Evolutionary conservation across 2,113 vertebrate species (phyloP).

Genomic region (Calyptommatus sinebrachiatus): DNA sequence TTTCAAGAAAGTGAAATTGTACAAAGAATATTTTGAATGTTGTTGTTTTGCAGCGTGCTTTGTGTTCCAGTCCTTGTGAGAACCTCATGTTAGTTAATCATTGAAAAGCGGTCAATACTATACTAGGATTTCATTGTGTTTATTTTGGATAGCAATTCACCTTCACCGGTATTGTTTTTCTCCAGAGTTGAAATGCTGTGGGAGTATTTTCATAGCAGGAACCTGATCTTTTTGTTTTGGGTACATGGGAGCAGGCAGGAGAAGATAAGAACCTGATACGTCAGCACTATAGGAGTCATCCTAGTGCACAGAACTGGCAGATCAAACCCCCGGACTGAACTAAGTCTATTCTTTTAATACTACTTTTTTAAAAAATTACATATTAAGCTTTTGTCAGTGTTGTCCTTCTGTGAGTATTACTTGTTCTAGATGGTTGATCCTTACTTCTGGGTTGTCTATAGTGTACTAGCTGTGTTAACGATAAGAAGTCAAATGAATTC

Average conservation of each 20-base stretch:
- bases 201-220: not conserved
- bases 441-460: not conserved
- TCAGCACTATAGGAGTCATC: not conserved
- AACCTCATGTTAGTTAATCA: slow-evolving; percentile 8
- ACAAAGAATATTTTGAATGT: not conserved
- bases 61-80: slow-evolving; percentile 13
- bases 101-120: slow-evolving; percentile 8
- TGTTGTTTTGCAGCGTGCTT: not conserved
- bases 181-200: not conserved
- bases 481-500: not conserved
- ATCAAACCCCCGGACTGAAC: not conserved
- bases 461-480: too few species aligned
- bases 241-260: not conserved
- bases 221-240: not conserved
- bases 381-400: too few species aligned
- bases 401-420: too few species aligned
- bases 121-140: not conserved
- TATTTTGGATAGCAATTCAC: not conserved
- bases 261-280: not conserved
- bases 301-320: not conserved
- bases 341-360: not conserved
- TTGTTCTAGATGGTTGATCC: not conserved
- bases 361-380: not conserved
- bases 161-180: not conserved
- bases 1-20: not conserved